Evolutionary conservation across 2,113 vertebrate genomes (phyloP), one percentile per base, ranked within the genome.

Genomic region (Dicaeum eximium): DNA sequence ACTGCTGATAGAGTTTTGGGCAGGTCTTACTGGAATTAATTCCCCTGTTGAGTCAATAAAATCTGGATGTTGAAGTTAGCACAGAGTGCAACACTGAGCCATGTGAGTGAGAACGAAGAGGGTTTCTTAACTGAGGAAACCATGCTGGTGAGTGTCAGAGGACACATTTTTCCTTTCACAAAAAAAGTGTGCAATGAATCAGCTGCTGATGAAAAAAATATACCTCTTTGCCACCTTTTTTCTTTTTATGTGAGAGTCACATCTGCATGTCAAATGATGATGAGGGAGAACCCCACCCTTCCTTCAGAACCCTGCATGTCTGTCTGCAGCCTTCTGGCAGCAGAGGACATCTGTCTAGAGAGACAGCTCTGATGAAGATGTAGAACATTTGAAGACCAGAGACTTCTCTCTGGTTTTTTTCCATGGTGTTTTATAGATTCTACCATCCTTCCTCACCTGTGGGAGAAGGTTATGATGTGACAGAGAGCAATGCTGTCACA

Each of bases 391-490:
- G 25, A 87, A 38, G 51, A 25, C 38, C 6, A 5, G 61, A 54
- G 30, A 25, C 31, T 18, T 50, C 38, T 84, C 40, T 44, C 35
- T 75, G 53, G 44, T 53, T 57, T 60, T 64, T 27, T 79, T 48
- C 56, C 53, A 22, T 3, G 28, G 31, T 35, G 21, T 45, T 87
- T 72, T 37, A 53, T 6, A 37, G 65, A 35, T 47, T 61, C 42
- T 65, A n/a, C 33, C 2, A 0, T n/a, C 51, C 48, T 88, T 35
- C n/a, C 64, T 77, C 7, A 6, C 48, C 51, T 0, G 0, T 54
- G 37, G 64, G 62, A 88, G 45, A 11, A 51, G n/a, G 61, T 74
- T 81, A 20, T 0, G 12, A 16, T 13, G 53, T 25, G 50, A 37
- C 81, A 80, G 74, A 44, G 60, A 35, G 58, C 0, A 8, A 21